Evolutionary conservation across 2,797 vertebrate species (phyloP), one percentile per base, ranked within the genome.

Genomic region (Hippopotamyrus pictus): DNA sequence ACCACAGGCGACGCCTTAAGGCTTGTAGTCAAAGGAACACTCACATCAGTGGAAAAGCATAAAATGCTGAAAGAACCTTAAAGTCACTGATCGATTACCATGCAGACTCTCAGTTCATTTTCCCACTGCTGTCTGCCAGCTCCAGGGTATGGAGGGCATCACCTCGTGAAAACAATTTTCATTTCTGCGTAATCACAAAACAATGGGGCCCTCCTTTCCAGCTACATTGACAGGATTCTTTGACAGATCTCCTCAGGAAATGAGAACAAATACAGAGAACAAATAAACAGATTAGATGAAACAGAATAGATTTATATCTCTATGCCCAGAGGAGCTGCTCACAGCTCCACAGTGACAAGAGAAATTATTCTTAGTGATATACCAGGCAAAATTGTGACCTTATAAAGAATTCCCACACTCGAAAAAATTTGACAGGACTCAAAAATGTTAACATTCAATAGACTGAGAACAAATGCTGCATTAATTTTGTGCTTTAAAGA

Each of bases 71-170:
- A 94, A 93, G 92, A 91, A 90, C 94, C 91, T 82, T 46, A 82
- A 44, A 94, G 57, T 91, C 91, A 92, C 90, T 86, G 51, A 87
- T 91, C 92, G 90, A 90, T 95, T 94, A 95, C 94, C 93, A 95
- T 90, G 73, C 92, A 93, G 93, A 93, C 91, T 90, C 91, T 92
- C 89, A 89, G 89, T 88, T 90, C 83, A 88, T 85, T 7, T 88
- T 91, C 88, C 92, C 92, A 91, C 65, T 89, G 90, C 88, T 92
- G 86, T 54, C 90, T 91, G 92, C 91, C 91, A 90, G 17, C 76
- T 9, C 37, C 37, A 46, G 17, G 19, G 6, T n/a, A 82, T 93
- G 92, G 53, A 54, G 17, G 5, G 92, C 94, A 83, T 89, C 89
- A 25, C 1, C 50, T 51, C 6, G 5, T 3, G 50, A 86, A 53